Conservation (phyloP, 2,888 invertebrate species). For the Cecidostiba fungosa region DNA sequence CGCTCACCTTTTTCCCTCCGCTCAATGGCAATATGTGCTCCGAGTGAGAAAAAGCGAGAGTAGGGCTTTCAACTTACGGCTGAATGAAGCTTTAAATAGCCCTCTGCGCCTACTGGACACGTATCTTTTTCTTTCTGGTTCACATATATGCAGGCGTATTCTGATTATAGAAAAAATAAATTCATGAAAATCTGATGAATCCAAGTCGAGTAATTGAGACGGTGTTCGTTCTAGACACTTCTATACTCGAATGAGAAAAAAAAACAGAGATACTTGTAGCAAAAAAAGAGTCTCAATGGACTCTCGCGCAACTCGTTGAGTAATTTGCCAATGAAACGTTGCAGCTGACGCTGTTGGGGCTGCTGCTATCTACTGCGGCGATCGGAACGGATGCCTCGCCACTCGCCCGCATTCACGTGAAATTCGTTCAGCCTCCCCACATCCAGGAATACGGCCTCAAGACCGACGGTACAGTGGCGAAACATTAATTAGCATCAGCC, state of each 20-base stretch:
- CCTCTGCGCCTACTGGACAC: no score
- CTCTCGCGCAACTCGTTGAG: conserved; percentile 22
- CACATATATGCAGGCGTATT: no score
- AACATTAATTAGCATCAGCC: conserved; percentile 33
- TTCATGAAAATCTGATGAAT: no score
- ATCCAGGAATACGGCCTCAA: conserved; percentile 75
- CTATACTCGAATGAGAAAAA: neutral
- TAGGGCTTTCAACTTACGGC: no score
- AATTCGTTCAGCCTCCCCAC: conserved; percentile 76
- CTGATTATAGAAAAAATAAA: no score
- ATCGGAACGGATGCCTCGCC: conserved; percentile 70
- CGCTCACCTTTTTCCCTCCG: neutral
- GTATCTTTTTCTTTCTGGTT: no score
- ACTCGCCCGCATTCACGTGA: conserved; percentile 74
- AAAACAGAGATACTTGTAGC: neutral
- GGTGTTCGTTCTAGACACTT: neutral
- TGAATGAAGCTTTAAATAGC: no score
- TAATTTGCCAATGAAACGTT: conserved; percentile 53
- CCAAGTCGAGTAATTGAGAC: neutral
- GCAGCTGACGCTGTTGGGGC: conserved; percentile 47
- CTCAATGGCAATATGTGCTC: neutral
- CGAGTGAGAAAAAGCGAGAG: no score
- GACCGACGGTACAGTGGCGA: conserved; percentile 71
- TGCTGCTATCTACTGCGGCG: conserved; percentile 41
- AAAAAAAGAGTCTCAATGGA: neutral